These are phyloP conservation scores for Chloroceryle amazona DNA, from an alignment of 2,797 vertebrate species.

Conservation along the genomic window DNA sequence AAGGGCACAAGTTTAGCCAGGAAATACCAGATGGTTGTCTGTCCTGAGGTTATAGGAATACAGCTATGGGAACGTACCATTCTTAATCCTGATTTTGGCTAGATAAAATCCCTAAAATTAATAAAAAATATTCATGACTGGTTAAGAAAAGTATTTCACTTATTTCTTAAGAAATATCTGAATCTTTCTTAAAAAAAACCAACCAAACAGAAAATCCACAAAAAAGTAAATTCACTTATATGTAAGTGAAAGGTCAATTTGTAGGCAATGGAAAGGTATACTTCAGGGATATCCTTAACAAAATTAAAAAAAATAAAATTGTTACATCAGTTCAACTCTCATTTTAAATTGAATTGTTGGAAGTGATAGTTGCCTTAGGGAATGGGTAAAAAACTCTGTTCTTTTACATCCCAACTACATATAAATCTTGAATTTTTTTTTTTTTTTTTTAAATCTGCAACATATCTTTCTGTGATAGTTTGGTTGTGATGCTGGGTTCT, in stretches of 20 bases:
- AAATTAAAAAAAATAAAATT: not conserved
- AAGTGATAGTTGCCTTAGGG: not conserved
- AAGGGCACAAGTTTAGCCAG: conserved; percentile 49
- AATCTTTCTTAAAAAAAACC: not conserved
- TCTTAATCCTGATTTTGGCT: not conserved
- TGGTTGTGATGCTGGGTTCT: not conserved
- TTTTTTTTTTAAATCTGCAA: not conserved
- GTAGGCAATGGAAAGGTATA: not conserved
- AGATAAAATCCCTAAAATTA: not conserved
- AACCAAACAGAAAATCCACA: no score
- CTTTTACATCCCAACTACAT: not conserved
- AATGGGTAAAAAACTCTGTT: not conserved
- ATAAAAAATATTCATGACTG: not conserved
- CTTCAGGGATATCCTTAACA: rapidly evolving
- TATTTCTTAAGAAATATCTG: not conserved
- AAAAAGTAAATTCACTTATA: not conserved
- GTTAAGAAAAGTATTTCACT: not conserved
- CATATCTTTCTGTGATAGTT: rapidly evolving
- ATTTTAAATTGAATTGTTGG: not conserved
- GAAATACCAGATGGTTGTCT: conserved; percentile 53
- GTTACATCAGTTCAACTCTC: rapidly evolving
- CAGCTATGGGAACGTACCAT: not conserved
- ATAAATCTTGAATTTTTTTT: not conserved
- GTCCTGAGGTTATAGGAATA: conserved; percentile 20
- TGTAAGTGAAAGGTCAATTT: not conserved